phyloP scores from a whole-genome alignment of 2,113 vertebrate genomes.

The Bos taurus region DNA sequence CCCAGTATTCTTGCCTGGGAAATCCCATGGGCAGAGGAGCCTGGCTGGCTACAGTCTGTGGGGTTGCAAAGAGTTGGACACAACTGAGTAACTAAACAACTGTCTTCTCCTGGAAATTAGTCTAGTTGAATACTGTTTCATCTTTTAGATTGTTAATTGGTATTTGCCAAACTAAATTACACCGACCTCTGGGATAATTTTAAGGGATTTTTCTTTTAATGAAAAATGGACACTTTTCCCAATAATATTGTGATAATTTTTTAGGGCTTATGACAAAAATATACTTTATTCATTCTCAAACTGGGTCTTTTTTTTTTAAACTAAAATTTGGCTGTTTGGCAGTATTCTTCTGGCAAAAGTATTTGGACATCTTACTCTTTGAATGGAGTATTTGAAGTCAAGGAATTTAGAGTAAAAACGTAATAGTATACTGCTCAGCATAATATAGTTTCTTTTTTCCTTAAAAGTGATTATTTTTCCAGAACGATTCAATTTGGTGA shows the following conservation, averaged over 20 bases:
- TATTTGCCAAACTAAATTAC: constrained; percentile 30
- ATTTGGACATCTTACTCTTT: constrained; percentile 15
- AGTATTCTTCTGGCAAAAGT: not conserved
- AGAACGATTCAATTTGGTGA: not conserved
- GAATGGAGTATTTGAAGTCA: constrained; percentile 16
- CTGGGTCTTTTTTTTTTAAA: not conserved
- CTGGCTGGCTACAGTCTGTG: not conserved
- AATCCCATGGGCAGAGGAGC: not conserved
- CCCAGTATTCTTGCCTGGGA: not conserved
- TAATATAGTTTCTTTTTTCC: not conserved
- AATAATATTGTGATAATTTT: not conserved
- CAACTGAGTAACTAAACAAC: not conserved
- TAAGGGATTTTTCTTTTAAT: constrained; percentile 28
- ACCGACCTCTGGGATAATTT: constrained; percentile 3
- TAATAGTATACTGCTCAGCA: not conserved
- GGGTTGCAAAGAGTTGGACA: not conserved
- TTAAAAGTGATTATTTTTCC: not conserved
- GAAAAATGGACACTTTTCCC: not conserved
- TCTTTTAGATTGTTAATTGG: not conserved
- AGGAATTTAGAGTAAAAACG: not conserved
- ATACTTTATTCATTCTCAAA: not conserved
- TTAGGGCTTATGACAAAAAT: not conserved
- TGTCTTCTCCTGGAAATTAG: not conserved
- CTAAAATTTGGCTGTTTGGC: not conserved
- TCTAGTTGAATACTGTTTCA: not conserved